Base-by-base conservation (phyloP, 2,888 invertebrate species). In the Andricus quercusramuli region DNA sequence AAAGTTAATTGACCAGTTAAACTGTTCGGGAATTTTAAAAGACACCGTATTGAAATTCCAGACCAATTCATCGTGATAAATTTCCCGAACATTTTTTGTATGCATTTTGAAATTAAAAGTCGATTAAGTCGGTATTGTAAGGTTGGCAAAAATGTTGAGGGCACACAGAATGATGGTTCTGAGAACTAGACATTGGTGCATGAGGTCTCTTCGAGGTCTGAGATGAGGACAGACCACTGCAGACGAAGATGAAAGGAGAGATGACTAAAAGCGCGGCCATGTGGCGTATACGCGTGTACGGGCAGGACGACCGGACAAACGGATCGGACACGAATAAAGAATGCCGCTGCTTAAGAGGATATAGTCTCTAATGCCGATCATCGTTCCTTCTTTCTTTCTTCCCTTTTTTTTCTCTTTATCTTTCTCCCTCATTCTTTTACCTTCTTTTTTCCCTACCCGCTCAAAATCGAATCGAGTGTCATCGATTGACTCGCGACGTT, bases 251-350 rank as follows among this genome's bases (percentile, higher is more conserved):
- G 85, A 85, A 85, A 85, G 85, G 79, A 77, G 29, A 83, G 51
- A 80, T 79, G 81, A 82, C 81, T 78, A 83, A 83, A 81, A 82
- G 82, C 83, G 85, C 82, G 80, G 81, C 82, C 85, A 83, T 85
- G 85, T 83, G 85, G 83, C 79, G 68, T 67, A 68, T 74, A 77
- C 62, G 59, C 77, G 79, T 80, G 51, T 51, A 78, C 80, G 78
- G 41, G 22, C 67, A 78, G 65, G 77, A 83, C 82, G 80, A 83
- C 83, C 78, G 83, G 79, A 77, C 78, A 79, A 44, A 22, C 82
- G 77, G 80, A 83, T 82, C 82, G 83, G 80, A 84, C 85, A 85
- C 81, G 83, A 83, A 83, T 83, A 82, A 83, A 83, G 85, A 83
- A 85, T 85, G 85, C 83, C 83, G 83, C 64, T 80, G 80, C 78